These are phyloP conservation scores for Ophion slaviceki DNA, from an alignment of 2,888 invertebrate species.

Conservation along the genomic window DNA sequence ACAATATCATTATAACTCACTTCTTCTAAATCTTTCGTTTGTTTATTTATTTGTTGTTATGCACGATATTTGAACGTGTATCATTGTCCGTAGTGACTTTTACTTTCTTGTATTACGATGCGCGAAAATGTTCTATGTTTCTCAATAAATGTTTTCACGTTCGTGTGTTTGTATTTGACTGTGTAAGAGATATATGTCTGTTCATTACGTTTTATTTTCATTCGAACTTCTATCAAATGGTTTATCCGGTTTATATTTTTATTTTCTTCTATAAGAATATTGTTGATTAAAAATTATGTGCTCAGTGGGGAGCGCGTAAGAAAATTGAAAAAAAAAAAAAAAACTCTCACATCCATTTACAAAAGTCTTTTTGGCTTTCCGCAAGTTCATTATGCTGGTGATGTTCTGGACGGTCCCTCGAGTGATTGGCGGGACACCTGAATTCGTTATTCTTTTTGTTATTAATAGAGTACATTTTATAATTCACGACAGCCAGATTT, in stretches of 20 bases:
- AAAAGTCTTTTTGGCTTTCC: constrained; percentile 49
- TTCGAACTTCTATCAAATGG: constrained; percentile 8
- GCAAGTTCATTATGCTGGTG: constrained; percentile 38
- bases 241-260: constrained; percentile 11
- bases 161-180: constrained; percentile 18
- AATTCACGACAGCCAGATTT: constrained; percentile 63
- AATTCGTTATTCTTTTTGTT: constrained; percentile 14
- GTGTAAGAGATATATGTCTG: constrained; percentile 10
- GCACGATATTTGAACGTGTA: constrained; percentile 51
- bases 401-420: constrained; percentile 61
- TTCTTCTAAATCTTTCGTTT: constrained; percentile 44
- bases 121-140: constrained; percentile 28
- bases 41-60: constrained; percentile 19
- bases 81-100: constrained; percentile 64
- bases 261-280: constrained; percentile 5
- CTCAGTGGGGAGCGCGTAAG: constrained; percentile 35
- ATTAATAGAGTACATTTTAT: constrained; percentile 32
- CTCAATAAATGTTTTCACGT: constrained; percentile 24
- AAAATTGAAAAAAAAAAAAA: constrained; percentile 26
- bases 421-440: constrained; percentile 52
- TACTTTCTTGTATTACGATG: constrained; percentile 50
- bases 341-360: constrained; percentile 27
- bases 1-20: constrained; percentile 66
- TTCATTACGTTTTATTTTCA: constrained; percentile 17
- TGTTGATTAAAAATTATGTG: constrained; percentile 10